Conservation (phyloP, 37 sponge, comb jelly and placozoan species). For the Mnemiopsis leidyi region DNA sequence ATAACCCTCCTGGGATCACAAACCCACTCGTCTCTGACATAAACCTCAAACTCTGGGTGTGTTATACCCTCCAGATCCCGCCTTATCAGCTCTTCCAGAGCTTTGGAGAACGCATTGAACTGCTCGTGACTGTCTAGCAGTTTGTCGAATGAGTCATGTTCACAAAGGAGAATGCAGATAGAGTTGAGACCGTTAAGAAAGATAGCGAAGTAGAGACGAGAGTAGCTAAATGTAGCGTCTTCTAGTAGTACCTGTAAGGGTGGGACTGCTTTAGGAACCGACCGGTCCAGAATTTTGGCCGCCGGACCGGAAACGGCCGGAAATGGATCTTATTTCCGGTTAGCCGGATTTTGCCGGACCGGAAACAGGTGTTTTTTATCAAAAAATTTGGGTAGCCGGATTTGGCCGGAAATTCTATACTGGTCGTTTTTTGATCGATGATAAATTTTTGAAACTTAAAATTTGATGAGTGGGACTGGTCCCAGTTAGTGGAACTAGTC, state of each 20-base stretch:
- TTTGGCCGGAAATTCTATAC: too few relatives aligned
- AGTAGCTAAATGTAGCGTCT: not conserved
- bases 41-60: not conserved
- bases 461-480: too few relatives aligned
- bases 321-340: too few relatives aligned
- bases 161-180: conserved; percentile 47
- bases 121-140: not conserved
- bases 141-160: not conserved
- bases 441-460: too few relatives aligned
- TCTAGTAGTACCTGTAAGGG: not conserved
- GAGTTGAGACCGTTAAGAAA: conserved; percentile 23
- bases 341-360: too few relatives aligned
- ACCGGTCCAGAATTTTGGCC: too few relatives aligned
- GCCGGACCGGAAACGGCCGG: too few relatives aligned
- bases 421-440: too few relatives aligned
- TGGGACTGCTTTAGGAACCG: too few relatives aligned
- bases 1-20: not conserved
- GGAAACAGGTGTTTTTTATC: too few relatives aligned
- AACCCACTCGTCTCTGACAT: not conserved
- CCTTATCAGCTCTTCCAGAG: not conserved
- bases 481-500: too few relatives aligned
- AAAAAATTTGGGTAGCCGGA: too few relatives aligned
- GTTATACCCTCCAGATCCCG: not conserved
- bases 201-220: conserved; percentile 12
- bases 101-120: not conserved